phyloP scores from a whole-genome alignment of 2,888 invertebrate genomes.

The Drosophila yooni region DNA sequence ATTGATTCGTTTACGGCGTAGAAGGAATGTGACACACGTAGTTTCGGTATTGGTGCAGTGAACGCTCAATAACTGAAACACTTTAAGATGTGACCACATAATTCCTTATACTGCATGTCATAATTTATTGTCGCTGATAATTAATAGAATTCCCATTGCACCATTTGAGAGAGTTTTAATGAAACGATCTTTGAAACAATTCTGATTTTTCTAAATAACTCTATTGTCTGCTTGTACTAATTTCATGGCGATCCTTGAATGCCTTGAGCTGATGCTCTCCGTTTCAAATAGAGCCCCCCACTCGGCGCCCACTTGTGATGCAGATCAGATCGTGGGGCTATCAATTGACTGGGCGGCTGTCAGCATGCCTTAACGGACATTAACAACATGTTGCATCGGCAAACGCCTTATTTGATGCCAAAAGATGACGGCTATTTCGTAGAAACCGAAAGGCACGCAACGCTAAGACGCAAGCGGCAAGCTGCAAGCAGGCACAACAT shows the following conservation, averaged over 20 bases:
- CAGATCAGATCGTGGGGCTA: conserved; percentile 42
- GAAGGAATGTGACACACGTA: neutral
- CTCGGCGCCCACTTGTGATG: conserved; percentile 63
- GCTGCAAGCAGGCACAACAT: neutral
- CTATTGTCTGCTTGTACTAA: neutral
- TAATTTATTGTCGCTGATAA: neutral
- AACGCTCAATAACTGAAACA: neutral
- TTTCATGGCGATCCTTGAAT: neutral
- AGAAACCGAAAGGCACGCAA: conserved; percentile 65
- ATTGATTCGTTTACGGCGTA: conserved; percentile 27
- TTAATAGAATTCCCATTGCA: neutral
- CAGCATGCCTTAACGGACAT: conserved; percentile 72
- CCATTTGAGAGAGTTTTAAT: neutral
- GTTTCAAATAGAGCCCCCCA: neutral
- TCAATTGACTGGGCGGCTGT: conserved; percentile 72
- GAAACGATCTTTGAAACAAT: neutral
- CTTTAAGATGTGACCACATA: neutral
- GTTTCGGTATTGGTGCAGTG: neutral
- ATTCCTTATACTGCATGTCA: neutral
- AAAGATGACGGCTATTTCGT: conserved; percentile 67
- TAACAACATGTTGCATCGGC: conserved; percentile 68
- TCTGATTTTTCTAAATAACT: neutral
- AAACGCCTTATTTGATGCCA: conserved; percentile 62
- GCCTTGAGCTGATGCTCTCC: neutral
- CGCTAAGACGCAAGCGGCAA: neutral